Base-by-base conservation (phyloP, 2,888 invertebrate species). In the Epinotia nisella region DNA sequence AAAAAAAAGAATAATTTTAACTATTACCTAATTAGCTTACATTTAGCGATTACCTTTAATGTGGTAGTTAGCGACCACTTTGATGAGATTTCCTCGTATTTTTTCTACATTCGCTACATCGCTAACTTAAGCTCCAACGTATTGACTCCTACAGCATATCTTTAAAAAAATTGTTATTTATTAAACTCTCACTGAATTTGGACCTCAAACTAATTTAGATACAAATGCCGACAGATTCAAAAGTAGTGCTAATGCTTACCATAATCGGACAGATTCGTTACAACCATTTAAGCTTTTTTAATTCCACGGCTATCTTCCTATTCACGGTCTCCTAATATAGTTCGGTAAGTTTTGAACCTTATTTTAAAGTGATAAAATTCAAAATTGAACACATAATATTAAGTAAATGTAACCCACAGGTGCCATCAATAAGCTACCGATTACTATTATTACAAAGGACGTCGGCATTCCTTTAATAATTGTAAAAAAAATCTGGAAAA, bases 351-450 rank as follows among this genome's bases (percentile, higher is more conserved):
- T 45, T 45, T 13, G 45, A 45, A 45, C 15, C 45, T 15, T 45
- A 45, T 45, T 3, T 15, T 0, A 15, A 3, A 3, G 5, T 0
- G 5, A n/a, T 49, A 49, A n/a, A n/a, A 13, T 49, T n/a, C 49
- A 49, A 49, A 49, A n/a, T 49, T 5, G n/a, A n/a, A n/a, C 7
- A 49, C 49, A n/a, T n/a, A 49, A 49, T 49, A 49, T n/a, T 49
- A 7, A 49, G n/a, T n/a, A 49, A 7, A 49, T 49, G 5, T n/a
- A 71, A 75, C 71, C 71, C 80, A 83, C 86, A 87, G 87, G 87
- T 87, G 87, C 85, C 80, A 70, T 78, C 66, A 80, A 83, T 78
- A 49, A 74, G 84, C 87, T 85, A 85, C 87, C 67, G 49, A 55
- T 45, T 49, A 29, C 45, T 58, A 58, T 58, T 73, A 62, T 62